Conservation (phyloP, 2,113 vertebrate genomes). For the Dolichallabes microphthalmus region DNA sequence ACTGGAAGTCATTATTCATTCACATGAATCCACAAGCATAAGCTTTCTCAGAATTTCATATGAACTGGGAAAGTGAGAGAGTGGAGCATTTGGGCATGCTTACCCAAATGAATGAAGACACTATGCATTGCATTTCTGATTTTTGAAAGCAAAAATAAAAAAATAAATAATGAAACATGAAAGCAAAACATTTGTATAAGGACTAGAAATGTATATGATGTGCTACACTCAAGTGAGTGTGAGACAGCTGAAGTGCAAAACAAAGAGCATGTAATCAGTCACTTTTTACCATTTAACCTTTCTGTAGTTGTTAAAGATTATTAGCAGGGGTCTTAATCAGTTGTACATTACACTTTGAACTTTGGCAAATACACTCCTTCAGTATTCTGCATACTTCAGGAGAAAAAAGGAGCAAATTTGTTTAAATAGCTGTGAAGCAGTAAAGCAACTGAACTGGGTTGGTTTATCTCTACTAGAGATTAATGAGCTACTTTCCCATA, state of each 20-base stretch:
- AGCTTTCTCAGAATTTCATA: neutral
- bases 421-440: neutral
- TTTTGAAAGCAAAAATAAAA: too few relatives aligned
- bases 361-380: constrained; percentile 10
- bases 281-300: neutral
- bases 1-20: neutral
- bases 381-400: neutral
- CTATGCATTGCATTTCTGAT: neutral
- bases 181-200: neutral
- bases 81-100: neutral
- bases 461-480: neutral
- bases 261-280: constrained; percentile 16
- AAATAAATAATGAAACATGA: neutral
- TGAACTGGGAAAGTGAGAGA: neutral
- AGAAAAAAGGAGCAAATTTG: neutral
- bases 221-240: neutral
- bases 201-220: neutral
- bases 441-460: neutral
- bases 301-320: constrained; percentile 29
- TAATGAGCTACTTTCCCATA: neutral
- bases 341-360: constrained; percentile 25
- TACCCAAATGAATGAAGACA: neutral
- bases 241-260: neutral
- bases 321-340: constrained; percentile 26
- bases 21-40: neutral